Evolutionary conservation across 2,888 invertebrate species (phyloP), one percentile per base, ranked within the genome.

Genomic region (Plebejus anna): DNA sequence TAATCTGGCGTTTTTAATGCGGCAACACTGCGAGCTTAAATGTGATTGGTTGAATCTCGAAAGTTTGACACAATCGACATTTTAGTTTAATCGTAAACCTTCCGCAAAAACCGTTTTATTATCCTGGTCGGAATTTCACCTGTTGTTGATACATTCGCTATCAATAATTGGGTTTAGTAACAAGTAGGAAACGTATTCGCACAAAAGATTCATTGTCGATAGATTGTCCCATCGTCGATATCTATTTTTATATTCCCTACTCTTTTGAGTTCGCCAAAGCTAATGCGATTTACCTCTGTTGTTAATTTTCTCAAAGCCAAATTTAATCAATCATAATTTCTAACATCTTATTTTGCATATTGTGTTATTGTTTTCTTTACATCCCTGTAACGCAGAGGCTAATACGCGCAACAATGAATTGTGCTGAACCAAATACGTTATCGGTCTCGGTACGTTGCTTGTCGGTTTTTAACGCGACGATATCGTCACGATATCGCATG

Each of bases 401-500:
- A 66, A 71, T 72, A 47, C 22, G 13, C 22, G 72, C 72, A 47
- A 42, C 72, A 55, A 32, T 70, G 70, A 70, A 38, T 36, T 51
- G 47, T 72, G 47, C 22, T 47, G 72, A 47, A 16, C 9, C 22
- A 11, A 72, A 22, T 22, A 42, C 13, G 38, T 70, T n/a, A 51
- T 72, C 47, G 72, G 51, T 72, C 28, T 72, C 72, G 72, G 51
- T 72, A 51, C 51, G 13, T 28, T 32, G 32, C 55, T 73, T 55
- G 16, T 55, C 55, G 51, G 32, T 73, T 73, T 55, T 73, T 5
- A 55, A 22, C 13, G 47, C 47, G 47, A 28, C 72, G 47, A 42
- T 22, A 66, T 47, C 47, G 73, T 73, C 47, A 13, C 73, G 42
- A 73, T 73, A 73, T 73, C 73, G 73, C 70, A 42, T 57, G 70